A percentile compares a stretch with the other conserved stretches of the same genome.
These are phyloP conservation scores for Atherinosoma microstoma DNA, from an alignment of 2,797 vertebrate species.

Conservation along the genomic window DNA sequence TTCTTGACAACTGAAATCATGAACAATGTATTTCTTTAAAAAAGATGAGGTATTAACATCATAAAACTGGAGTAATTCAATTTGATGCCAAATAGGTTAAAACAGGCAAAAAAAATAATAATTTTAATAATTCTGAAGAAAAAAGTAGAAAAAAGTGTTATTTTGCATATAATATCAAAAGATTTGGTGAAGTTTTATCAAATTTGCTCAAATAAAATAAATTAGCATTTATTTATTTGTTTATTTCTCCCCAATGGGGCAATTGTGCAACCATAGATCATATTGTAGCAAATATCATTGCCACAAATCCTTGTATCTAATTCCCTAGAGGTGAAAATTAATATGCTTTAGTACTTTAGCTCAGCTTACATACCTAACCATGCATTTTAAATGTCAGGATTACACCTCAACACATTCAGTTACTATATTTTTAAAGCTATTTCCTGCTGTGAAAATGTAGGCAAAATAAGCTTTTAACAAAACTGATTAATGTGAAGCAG, in stretches of 20 bases:
- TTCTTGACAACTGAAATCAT: no score
- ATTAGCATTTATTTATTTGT: no score
- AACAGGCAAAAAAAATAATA: background rate
- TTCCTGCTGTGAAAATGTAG: background rate
- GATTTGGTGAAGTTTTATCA: background rate
- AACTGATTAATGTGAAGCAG: background rate
- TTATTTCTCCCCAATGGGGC: no score
- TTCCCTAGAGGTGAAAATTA: background rate
- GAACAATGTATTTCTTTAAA: background rate
- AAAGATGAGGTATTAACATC: background rate
- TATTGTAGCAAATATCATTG: background rate
- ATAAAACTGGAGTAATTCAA: no score
- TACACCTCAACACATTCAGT: background rate
- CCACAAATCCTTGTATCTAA: background rate
- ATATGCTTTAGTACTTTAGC: background rate
- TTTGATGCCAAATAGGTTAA: background rate
- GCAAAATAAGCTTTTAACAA: no score
- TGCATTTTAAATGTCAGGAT: background rate
- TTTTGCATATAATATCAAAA: background rate
- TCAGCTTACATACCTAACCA: background rate
- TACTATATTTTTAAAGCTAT: background rate
- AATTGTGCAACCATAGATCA: no score
- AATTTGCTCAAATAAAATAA: background rate
- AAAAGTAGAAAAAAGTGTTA: background rate
- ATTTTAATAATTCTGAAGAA: background rate